Conservation (phyloP, 2,888 invertebrate genomes). For the Heliconius aoede region DNA sequence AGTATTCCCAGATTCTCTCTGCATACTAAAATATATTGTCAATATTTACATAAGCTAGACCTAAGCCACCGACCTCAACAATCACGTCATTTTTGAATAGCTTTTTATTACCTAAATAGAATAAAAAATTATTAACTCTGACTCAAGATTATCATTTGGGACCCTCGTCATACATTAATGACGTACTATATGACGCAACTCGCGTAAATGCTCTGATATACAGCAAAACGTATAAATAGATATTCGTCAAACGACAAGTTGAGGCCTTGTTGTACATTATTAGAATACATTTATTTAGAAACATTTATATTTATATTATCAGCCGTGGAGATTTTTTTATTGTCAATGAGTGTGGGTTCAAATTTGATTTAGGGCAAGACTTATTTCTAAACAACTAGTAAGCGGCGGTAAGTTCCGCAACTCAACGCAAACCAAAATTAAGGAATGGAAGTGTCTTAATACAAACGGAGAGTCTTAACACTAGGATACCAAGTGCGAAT, state of each 20-base stretch:
- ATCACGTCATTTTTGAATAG: neutral
- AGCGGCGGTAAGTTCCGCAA: neutral
- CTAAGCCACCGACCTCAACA: neutral
- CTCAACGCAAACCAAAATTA: too few relatives aligned
- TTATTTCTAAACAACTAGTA: too few relatives aligned
- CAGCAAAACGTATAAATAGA: slow-evolving; percentile 20
- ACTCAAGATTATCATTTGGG: neutral
- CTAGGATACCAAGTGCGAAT: neutral
- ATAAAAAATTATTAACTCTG: neutral
- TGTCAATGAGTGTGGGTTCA: too few relatives aligned
- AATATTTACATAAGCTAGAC: too few relatives aligned
- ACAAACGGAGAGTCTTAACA: neutral
- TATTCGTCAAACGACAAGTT: slow-evolving; percentile 23
- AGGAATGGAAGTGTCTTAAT: neutral
- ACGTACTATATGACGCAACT: slow-evolving; percentile 36
- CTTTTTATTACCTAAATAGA: neutral
- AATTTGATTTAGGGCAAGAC: too few relatives aligned
- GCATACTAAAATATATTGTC: too few relatives aligned
- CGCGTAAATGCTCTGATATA: slow-evolving; percentile 29
- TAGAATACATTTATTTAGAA: too few relatives aligned
- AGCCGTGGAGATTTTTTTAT: too few relatives aligned
- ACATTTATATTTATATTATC: too few relatives aligned
- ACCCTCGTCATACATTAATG: slow-evolving; percentile 45
- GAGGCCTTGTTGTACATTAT: slow-evolving; percentile 12
- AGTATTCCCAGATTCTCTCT: too few relatives aligned